Evolutionary conservation across 2,113 vertebrate species (phyloP).

Genomic region (Hippocampus abdominalis): DNA sequence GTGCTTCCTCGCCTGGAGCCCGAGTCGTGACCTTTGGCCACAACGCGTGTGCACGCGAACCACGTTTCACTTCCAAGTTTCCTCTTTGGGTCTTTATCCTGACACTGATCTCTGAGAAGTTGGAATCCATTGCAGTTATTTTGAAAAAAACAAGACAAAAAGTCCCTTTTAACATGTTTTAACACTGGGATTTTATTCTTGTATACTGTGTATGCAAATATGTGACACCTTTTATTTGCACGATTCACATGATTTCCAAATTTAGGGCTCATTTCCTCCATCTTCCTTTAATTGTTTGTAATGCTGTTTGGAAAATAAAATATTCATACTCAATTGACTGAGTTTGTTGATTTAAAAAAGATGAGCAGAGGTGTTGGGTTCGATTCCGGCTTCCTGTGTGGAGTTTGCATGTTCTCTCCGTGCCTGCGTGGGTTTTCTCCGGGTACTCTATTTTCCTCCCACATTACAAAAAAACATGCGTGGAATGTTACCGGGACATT

Average conservation of each 20-base stretch:
- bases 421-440: no score
- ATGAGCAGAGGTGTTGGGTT: neutral
- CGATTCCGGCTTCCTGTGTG: no score
- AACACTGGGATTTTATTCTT: neutral
- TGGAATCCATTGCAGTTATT: neutral
- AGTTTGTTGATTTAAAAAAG: neutral
- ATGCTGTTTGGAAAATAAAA: conserved; percentile 1
- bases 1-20: conserved; percentile 88
- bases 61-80: neutral
- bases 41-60: neutral
- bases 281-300: neutral
- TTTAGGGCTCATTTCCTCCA: neutral
- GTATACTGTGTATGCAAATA: conserved; percentile 2
- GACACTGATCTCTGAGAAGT: neutral
- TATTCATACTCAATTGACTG: neutral
- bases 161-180: neutral
- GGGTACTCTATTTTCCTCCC: no score
- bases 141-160: neutral
- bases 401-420: no score
- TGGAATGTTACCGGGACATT: no score
- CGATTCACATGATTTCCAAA: neutral
- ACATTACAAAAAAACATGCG: no score
- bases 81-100: neutral
- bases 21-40: conserved; percentile 81
- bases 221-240: neutral